Evolutionary conservation across 37 sponge, comb jelly and placozoan genomes (phyloP).

Genomic region (Chondrilla cf. caribensis): DNA sequence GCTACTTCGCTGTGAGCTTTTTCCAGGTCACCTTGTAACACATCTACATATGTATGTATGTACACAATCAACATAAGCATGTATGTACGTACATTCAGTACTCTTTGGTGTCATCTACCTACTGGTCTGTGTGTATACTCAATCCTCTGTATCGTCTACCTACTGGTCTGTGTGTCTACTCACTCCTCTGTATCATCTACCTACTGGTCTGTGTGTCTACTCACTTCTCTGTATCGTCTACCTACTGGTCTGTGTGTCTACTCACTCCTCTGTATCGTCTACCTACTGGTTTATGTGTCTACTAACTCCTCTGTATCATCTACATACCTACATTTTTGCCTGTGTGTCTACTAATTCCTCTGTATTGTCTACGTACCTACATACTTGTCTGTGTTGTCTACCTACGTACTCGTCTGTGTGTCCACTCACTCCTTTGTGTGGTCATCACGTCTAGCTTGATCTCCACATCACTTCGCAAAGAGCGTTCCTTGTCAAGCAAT

Average conservation of each 20-base stretch:
- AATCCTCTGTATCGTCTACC: slow-evolving; percentile 1
- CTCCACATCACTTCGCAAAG: slow-evolving; percentile 15
- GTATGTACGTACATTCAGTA: no score
- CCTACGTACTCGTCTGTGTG: no score
- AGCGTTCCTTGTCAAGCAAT: slow-evolving; percentile 2
- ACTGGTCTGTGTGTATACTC: neutral
- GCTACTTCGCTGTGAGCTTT: neutral
- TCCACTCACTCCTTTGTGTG: neutral
- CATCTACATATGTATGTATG: slow-evolving; percentile 8
- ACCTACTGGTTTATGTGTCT: neutral
- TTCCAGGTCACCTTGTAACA: slow-evolving; percentile 22
- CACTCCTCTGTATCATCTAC: no score
- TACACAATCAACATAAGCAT: slow-evolving; percentile 5
- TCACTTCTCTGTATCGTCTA: slow-evolving; percentile 13
- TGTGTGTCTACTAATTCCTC: neutral
- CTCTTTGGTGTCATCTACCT: no score
- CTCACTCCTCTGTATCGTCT: no score
- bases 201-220: neutral
- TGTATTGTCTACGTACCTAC: neutral
- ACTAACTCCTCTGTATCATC: slow-evolving; percentile 9
- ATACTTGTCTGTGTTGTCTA: no score
- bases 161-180: no score
- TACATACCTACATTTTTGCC: neutral
- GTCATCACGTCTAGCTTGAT: slow-evolving; percentile 28
- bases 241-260: no score